phyloP scores from a whole-genome alignment of 1,140 invertebrate genomes.

The Drosophila sp. region DNA sequence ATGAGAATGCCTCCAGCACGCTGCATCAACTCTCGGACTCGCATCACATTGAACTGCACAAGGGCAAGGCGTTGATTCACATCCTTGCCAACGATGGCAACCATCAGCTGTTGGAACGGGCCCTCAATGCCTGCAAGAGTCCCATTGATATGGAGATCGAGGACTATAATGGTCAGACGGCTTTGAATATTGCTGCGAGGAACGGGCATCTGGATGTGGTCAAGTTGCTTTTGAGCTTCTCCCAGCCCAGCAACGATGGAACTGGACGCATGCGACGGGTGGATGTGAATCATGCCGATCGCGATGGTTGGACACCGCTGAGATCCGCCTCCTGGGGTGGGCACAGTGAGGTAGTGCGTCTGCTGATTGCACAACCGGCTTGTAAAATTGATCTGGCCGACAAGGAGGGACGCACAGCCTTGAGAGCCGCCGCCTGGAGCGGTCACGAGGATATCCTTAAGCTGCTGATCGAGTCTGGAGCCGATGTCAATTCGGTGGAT shows the following conservation, averaged over 20 bases:
- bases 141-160: slow-evolving; percentile 85
- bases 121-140: slow-evolving; percentile 86
- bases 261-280: slow-evolving; percentile 86
- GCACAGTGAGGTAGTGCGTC: slow-evolving; percentile 94
- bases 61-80: slow-evolving; percentile 89
- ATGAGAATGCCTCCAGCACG: slow-evolving; percentile 76
- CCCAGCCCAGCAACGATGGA: slow-evolving; percentile 83
- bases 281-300: slow-evolving; percentile 91
- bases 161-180: slow-evolving; percentile 91
- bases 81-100: slow-evolving; percentile 90
- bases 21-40: slow-evolving; percentile 79
- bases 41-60: slow-evolving; percentile 84
- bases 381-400: slow-evolving; percentile 90
- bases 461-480: slow-evolving; percentile 87
- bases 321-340: slow-evolving; percentile 95
- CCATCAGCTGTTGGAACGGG: slow-evolving; percentile 86
- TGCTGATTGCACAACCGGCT: slow-evolving; percentile 89
- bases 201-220: slow-evolving; percentile 91
- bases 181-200: slow-evolving; percentile 92
- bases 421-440: slow-evolving; percentile 93
- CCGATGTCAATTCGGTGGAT: slow-evolving; percentile 92
- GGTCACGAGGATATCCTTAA: slow-evolving; percentile 91
- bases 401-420: slow-evolving; percentile 88
- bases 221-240: slow-evolving; percentile 84
- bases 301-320: slow-evolving; percentile 95